Conservation (phyloP, 2,113 vertebrate species). For the Riparia riparia region DNA sequence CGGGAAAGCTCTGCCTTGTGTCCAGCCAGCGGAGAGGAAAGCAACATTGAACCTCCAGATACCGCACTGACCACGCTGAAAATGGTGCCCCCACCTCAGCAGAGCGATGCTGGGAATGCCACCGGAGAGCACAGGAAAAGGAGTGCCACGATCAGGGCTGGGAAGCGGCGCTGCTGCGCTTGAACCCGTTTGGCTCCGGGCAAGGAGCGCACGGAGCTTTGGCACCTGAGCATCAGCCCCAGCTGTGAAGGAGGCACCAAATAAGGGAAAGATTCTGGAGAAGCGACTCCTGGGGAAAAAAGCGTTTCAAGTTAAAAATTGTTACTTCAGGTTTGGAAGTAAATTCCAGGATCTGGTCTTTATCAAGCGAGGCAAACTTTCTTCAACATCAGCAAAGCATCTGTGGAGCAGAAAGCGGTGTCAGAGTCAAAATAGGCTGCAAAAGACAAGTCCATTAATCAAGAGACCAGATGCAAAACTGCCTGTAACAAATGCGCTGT, state of each 20-base stretch:
- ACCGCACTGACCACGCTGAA: not conserved
- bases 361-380: slow-evolving; percentile 79
- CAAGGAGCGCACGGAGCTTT: slow-evolving; percentile 21
- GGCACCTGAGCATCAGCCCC: slow-evolving; percentile 68
- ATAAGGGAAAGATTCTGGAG: slow-evolving; percentile 84
- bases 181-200: not conserved
- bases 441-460: slow-evolving; percentile 73
- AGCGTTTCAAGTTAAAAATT: slow-evolving; percentile 83
- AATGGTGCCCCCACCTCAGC: not conserved
- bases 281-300: slow-evolving; percentile 75
- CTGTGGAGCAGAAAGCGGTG: slow-evolving; percentile 64
- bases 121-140: not conserved
- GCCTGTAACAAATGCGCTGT: slow-evolving; percentile 41
- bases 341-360: slow-evolving; percentile 84
- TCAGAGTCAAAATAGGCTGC: slow-evolving; percentile 67
- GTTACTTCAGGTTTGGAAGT: slow-evolving; percentile 84
- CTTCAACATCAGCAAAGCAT: slow-evolving; percentile 72
- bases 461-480: slow-evolving; percentile 60
- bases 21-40: slow-evolving; percentile 18
- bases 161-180: not conserved
- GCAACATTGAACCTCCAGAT: not conserved
- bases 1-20: not conserved
- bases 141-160: not conserved
- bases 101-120: not conserved
- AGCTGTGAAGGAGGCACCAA: slow-evolving; percentile 79